Evolutionary conservation across 2,888 invertebrate genomes (phyloP), one percentile per base, ranked within the genome.

Genomic region (Volucella zonaria): DNA sequence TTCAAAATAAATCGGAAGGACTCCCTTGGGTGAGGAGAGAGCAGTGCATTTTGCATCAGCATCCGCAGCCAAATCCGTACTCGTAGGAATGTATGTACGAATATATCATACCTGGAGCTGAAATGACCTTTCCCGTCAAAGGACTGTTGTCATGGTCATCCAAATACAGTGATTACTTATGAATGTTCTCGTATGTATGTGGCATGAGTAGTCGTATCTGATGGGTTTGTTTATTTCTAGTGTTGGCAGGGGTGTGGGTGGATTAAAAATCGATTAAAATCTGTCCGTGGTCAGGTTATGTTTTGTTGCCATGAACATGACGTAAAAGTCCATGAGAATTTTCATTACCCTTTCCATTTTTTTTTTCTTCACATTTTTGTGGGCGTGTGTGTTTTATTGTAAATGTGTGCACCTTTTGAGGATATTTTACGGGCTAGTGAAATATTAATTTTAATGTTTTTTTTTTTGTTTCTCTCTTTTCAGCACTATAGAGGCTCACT

Each of bases 401-500:
- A 62, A 42, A 45, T 15, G 43, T 45, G 51, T 67, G 40, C 12
- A 11, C 10, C 4, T 38, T 4, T 14, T 23, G 3, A 6, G 11
- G 43, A 18, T 43, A 3, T 47, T 71, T 56, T 74, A 12, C 67
- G 8, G 8, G 3, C 43, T 74, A 42, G 56, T 80, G 38, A 66
- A 70, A 51, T 77, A 70, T 74, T 74, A 58, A 74, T 86, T 70
- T 47, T 10, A 38, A 43, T 52, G 54, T 61, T n/a, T 64, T 68
- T 56, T 58, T 58, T 31, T 61, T 68, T 68, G 47, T 58, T 58
- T 31, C 54, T 40, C 40, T 75, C 38, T 90, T 93, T 93, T n/a
- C 94, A 97, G 95, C 98, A 98, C 92, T 98, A 98, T 92, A 95
- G 97, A 62, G 97, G 97, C 87, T 96, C 97, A 89, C 94, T 96